Base-by-base conservation (phyloP, 2,797 vertebrate species). In the Megalops cyprinoides region DNA sequence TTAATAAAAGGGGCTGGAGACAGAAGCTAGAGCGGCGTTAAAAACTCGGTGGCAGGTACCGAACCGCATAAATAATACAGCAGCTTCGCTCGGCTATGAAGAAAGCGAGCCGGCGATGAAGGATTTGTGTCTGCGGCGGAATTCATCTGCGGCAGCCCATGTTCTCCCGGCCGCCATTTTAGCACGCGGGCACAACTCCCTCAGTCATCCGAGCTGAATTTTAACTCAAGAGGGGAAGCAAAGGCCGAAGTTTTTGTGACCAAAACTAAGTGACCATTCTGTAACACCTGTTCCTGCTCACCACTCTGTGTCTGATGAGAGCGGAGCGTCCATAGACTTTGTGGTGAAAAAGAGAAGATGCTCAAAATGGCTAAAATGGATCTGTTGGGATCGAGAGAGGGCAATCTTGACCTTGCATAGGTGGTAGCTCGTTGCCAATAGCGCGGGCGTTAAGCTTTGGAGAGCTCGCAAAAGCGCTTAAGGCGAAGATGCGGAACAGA, bases 11-110 rank as follows among this genome's bases (percentile, higher is more conserved):
- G 65, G 18, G 65, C 39, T 0, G 39, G 20, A 71, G 44, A 10
- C 7, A 31, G 67, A 44, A 44, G 71, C 67, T n/a, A 67, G 37
- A 39, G 15, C 37, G 9, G 18, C 3, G 20, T 20, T 49, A 48
- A 20, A 74, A 77, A 31, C 62, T 77, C 5, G 56, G 25, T 15
- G 60, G 75, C 74, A 77, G 46, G 49, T 31, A 49, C 46, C 15
- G 39, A 60, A 65, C 28, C n/a, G 20, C 20, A 37, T 53, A 20
- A 73, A 76, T 65, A 76, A 65, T 46, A 37, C 58, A 78, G 18
- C 37, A 65, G 23, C 56, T 25, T 62, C 48, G 4, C 46, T 60
- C 23, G 25, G 20, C 5, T 62, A 18, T 25, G 77, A 46, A 5
- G 25, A 20, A 15, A 51, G 74, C 31, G 28, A 37, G 51, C 71